phyloP scores from a whole-genome alignment of 2,797 vertebrate species.

The Gadopsis marmoratus region DNA sequence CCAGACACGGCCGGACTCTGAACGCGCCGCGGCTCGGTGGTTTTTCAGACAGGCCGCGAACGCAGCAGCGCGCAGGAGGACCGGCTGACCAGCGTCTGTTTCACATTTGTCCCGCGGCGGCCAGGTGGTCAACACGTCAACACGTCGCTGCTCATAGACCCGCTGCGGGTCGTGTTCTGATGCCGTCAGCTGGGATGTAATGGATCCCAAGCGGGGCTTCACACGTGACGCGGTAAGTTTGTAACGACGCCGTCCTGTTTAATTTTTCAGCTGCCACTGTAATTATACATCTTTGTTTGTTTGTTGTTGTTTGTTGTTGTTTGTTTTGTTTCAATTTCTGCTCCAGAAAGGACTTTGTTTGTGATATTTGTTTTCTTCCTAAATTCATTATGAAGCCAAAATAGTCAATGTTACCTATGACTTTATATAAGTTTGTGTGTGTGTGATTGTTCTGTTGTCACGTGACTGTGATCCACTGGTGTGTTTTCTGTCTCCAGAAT shows the following conservation, averaged over 20 bases:
- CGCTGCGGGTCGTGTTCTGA: too few species aligned
- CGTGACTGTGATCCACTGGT: background rate
- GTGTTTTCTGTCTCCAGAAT: conserved; percentile 30
- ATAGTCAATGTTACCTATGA: background rate
- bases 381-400: background rate
- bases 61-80: conserved; percentile 21
- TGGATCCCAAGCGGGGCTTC: background rate
- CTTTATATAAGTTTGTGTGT: background rate
- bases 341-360: background rate
- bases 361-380: background rate
- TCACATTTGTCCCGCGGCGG: background rate
- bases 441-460: background rate
- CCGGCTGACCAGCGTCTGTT: background rate
- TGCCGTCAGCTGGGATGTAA: background rate
- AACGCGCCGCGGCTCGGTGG: rapidly evolving
- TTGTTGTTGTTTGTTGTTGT: background rate
- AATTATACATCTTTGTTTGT: background rate
- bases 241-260: background rate
- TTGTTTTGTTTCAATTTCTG: background rate
- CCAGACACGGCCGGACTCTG: background rate
- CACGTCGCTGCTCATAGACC: too few species aligned
- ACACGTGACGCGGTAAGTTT: background rate
- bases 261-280: background rate
- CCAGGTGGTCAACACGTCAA: background rate
- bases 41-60: background rate